Conservation (phyloP, 1,140 invertebrate species). For the Euura saliciscinereae region DNA sequence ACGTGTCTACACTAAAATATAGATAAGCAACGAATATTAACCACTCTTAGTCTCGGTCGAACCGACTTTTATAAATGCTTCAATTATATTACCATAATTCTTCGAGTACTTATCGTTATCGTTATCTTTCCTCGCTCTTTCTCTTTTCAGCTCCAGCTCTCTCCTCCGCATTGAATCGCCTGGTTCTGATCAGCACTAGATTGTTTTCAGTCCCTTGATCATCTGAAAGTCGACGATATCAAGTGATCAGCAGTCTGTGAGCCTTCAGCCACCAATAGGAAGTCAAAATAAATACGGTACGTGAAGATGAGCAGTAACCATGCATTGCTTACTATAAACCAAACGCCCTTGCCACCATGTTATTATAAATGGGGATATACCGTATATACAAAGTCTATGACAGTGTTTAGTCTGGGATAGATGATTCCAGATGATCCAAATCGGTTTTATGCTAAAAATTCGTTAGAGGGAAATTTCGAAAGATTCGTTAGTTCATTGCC, state of each 20-base stretch:
- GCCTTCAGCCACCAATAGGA: background rate
- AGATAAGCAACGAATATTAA: slow-evolving; percentile 49
- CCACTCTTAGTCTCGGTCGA: background rate
- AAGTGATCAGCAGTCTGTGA: background rate
- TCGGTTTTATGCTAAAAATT: background rate
- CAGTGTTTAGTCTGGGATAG: background rate
- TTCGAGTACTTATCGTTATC: background rate
- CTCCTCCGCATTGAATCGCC: background rate
- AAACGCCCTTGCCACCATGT: background rate
- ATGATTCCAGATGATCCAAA: background rate
- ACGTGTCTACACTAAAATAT: slow-evolving; percentile 40
- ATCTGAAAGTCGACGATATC: background rate
- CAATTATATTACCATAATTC: too few species aligned
- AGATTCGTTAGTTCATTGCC: background rate
- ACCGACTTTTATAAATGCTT: background rate
- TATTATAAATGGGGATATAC: slow-evolving; percentile 3
- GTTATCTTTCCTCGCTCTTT: background rate
- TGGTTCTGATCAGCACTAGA: background rate
- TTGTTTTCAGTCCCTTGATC: background rate
- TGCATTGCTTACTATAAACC: slow-evolving; percentile 4
- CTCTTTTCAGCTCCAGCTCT: background rate
- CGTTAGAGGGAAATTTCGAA: background rate
- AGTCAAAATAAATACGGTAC: slow-evolving; percentile 1
- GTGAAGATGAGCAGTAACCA: background rate
- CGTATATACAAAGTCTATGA: slow-evolving; percentile 1